These are phyloP conservation scores for Thereva nobilitata DNA, from an alignment of 2,888 invertebrate species.

Conservation along the genomic window DNA sequence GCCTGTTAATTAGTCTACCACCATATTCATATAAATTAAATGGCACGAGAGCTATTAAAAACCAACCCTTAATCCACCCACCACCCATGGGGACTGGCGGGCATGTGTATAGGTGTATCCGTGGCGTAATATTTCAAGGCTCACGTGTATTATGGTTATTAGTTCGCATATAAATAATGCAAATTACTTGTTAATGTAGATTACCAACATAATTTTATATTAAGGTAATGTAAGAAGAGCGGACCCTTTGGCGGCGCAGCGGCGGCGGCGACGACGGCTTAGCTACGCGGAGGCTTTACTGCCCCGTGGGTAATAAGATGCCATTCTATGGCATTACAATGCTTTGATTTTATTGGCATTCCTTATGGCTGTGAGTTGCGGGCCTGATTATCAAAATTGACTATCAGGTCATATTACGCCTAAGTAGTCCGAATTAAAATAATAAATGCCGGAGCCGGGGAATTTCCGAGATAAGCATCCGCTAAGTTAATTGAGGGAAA, in stretches of 20 bases:
- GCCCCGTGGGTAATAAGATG: neutral
- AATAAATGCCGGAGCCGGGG: neutral
- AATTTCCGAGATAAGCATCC: too few relatives aligned
- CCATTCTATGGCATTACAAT: neutral
- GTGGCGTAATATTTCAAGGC: conserved; percentile 11
- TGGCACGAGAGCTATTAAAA: conserved; percentile 28
- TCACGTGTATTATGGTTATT: conserved; percentile 35
- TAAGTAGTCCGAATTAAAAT: neutral
- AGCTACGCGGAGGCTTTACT: neutral
- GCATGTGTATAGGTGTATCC: conserved; percentile 1
- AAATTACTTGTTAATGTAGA: conserved; percentile 40
- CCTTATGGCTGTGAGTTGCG: neutral
- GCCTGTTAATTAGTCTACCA: conserved; percentile 32
- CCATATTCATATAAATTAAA: conserved; percentile 32
- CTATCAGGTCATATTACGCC: neutral
- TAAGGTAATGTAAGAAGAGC: conserved; percentile 28
- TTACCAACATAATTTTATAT: conserved; percentile 35
- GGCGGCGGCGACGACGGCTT: neutral
- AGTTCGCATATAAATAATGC: conserved; percentile 38
- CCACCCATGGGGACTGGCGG: neutral
- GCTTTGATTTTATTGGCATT: conserved; percentile 12
- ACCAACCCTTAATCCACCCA: conserved; percentile 1
- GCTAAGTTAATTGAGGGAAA: too few relatives aligned
- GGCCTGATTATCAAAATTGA: conserved; percentile 13
- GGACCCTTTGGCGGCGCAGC: neutral